phyloP scores from a whole-genome alignment of 1,140 invertebrate genomes.

The Hylaeus volcanicus region DNA sequence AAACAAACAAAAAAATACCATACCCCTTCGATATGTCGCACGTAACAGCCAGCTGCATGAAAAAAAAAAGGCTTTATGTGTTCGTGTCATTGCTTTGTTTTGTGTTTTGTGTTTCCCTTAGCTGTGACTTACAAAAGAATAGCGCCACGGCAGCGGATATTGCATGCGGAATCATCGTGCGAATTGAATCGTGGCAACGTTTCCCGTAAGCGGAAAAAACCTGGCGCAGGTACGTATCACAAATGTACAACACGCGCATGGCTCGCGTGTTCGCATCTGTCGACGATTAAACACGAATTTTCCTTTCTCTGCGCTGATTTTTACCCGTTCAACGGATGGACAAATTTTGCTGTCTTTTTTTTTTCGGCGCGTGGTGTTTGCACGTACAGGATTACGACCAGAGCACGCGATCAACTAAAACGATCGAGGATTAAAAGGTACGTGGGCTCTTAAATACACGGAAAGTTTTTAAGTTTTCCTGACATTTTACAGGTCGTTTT shows the following conservation, averaged over 20 bases:
- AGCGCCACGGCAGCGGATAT: constrained; percentile 73
- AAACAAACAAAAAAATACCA: too few relatives aligned
- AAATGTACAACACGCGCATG: constrained; percentile 25
- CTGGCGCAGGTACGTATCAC: constrained; percentile 83
- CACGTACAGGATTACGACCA: neutral
- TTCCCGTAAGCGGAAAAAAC: constrained; percentile 88
- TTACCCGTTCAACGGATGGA: neutral
- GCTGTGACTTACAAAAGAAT: constrained; percentile 81
- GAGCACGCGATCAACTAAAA: too few relatives aligned
- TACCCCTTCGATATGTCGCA: neutral
- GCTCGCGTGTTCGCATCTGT: neutral
- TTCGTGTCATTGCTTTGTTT: constrained; percentile 67
- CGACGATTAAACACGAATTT: neutral
- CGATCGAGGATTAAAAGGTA: neutral
- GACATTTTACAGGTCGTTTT: too few relatives aligned
- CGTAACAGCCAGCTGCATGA: constrained; percentile 33
- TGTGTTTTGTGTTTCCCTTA: constrained; percentile 70
- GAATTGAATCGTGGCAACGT: constrained; percentile 67
- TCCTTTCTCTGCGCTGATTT: neutral
- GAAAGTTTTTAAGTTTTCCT: neutral
- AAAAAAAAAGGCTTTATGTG: constrained; percentile 51
- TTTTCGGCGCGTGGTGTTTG: neutral
- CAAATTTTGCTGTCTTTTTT: too few relatives aligned
- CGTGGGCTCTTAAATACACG: neutral
- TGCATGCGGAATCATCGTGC: constrained; percentile 63